Evolutionary conservation across 2,113 vertebrate species (phyloP).

Genomic region (Microcebus lehilahytsara): DNA sequence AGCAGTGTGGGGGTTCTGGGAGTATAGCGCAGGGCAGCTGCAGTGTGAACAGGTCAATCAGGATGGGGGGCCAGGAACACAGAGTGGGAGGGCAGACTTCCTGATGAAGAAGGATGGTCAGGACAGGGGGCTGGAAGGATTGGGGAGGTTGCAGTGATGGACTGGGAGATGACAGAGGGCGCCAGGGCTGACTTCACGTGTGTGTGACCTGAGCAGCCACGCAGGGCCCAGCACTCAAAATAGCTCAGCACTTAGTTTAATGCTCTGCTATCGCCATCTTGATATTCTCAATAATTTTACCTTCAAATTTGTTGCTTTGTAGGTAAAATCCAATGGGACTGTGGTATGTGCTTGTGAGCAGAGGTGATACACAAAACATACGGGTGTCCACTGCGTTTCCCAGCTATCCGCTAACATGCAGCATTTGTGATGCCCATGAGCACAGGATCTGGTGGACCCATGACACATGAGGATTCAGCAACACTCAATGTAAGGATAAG

Average conservation of each 20-base stretch:
- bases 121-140: neutral
- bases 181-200: neutral
- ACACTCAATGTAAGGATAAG: neutral
- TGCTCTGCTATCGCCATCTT: neutral
- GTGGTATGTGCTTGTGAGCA: neutral
- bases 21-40: neutral
- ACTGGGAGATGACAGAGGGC: neutral
- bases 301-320: neutral
- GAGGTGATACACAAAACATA: neutral
- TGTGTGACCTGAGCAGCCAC: neutral
- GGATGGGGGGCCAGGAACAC: neutral
- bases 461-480: neutral
- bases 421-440: neutral
- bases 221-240: neutral
- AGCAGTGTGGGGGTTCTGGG: neutral
- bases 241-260: neutral
- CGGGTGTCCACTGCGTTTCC: neutral
- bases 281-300: neutral
- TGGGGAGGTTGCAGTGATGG: accelerated
- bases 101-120: neutral
- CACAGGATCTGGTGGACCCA: neutral
- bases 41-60: neutral
- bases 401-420: no score
- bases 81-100: neutral
- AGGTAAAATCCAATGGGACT: neutral